A percentile compares a stretch with the other conserved stretches of the same genome.
These are phyloP conservation scores for Drosophila miranda DNA, from an alignment of 1,140 invertebrate species.

Conservation along the genomic window DNA sequence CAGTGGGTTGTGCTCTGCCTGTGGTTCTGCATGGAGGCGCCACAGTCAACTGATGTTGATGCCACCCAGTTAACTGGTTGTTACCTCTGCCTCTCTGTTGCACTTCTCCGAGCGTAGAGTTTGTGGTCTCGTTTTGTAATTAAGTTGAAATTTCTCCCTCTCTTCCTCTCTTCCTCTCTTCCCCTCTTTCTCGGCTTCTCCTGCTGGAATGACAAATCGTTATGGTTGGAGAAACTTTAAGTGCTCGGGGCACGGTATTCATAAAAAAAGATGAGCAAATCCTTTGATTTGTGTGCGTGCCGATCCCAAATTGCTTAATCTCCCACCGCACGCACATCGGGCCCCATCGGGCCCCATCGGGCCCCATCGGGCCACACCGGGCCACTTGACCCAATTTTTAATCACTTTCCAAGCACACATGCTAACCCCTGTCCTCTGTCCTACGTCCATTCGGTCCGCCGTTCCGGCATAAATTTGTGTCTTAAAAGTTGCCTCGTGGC, in stretches of 20 bases:
- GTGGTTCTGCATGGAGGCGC: constrained; percentile 11
- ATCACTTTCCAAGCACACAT: constrained; percentile 75
- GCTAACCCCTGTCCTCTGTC: constrained; percentile 30
- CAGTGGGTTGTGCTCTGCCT: not conserved
- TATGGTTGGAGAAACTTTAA: constrained; percentile 34
- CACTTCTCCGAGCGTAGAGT: constrained; percentile 38
- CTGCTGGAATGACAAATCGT: constrained; percentile 44
- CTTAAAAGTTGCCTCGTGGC: constrained; percentile 65
- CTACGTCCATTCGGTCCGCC: not conserved
- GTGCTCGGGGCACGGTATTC: constrained; percentile 6
- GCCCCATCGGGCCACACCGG: constrained; percentile 26
- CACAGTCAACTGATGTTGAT: constrained; percentile 26
- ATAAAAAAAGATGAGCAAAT: constrained; percentile 61
- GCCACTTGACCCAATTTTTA: constrained; percentile 79
- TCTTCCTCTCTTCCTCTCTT: not conserved
- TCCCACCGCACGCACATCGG: constrained; percentile 59
- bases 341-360: constrained; percentile 4
- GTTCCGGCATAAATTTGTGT: constrained; percentile 70
- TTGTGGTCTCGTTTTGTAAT: constrained; percentile 59
- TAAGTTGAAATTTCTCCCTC: constrained; percentile 45
- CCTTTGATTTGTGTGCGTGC: constrained; percentile 73
- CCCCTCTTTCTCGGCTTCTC: not conserved
- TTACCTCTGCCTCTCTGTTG: constrained; percentile 11
- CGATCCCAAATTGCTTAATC: constrained; percentile 75
- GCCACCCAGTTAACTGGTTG: constrained; percentile 49